phyloP scores from a whole-genome alignment of 2,113 vertebrate species.

The Pavo muticus region DNA sequence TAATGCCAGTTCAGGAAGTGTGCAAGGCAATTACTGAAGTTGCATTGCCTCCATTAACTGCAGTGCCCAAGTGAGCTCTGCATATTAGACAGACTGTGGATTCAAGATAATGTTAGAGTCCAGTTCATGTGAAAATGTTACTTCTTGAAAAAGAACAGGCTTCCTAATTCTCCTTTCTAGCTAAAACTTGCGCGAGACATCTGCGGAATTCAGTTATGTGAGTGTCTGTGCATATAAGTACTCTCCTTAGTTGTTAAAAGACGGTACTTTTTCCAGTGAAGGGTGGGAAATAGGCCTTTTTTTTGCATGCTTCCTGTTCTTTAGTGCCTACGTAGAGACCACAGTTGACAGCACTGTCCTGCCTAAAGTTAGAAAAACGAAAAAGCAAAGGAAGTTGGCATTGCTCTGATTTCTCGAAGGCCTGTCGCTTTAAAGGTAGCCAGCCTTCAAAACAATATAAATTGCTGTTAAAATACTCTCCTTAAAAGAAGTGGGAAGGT shows the following conservation, averaged over 20 bases:
- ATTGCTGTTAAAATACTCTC: neutral
- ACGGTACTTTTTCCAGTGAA: neutral
- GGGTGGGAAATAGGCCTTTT: neutral
- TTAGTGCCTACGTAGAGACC: rapidly evolving
- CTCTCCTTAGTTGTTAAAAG: neutral
- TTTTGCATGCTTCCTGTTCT: neutral
- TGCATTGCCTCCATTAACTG: neutral
- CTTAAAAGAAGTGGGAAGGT: neutral
- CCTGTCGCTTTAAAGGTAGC: neutral
- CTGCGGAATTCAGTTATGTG: neutral
- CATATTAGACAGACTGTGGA: rapidly evolving
- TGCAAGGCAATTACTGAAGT: neutral
- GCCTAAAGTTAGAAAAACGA: neutral
- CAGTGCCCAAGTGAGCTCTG: neutral
- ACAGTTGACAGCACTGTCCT: neutral
- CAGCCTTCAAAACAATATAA: neutral
- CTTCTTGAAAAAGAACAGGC: neutral
- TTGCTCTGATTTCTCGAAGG: neutral
- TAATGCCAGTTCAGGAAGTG: neutral
- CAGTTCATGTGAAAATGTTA: neutral
- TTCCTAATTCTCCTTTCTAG: neutral
- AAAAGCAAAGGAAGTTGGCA: neutral
- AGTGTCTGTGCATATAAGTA: neutral
- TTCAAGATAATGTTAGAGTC: neutral
- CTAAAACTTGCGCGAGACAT: neutral